Conservation (phyloP, 2,113 vertebrate species). For the Tricholaema leucomelas region DNA sequence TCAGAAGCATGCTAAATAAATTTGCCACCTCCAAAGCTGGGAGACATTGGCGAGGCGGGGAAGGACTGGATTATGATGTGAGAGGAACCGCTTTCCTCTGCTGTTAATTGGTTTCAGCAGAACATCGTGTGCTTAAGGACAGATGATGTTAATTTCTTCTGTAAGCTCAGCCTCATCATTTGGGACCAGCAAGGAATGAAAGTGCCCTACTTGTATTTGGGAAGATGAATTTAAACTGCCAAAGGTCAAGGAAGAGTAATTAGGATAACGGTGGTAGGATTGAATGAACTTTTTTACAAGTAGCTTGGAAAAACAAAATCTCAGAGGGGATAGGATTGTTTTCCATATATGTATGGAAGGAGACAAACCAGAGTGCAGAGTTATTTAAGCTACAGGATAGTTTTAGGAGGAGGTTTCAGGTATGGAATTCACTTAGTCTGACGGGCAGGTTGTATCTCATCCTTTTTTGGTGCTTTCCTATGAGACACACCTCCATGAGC, state of each 20-base stretch:
- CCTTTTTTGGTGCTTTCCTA: not conserved
- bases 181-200: not conserved
- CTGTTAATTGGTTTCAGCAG: conserved; percentile 30
- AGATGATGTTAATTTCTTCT: not conserved
- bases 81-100: not conserved
- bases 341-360: fast-evolving
- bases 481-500: not conserved
- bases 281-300: not conserved
- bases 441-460: not conserved
- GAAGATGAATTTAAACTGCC: conserved; percentile 13
- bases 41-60: not conserved
- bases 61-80: conserved; percentile 1
- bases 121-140: not conserved
- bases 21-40: conserved; percentile 1
- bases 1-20: conserved; percentile 36
- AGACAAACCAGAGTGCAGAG: too few relatives aligned
- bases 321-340: not conserved
- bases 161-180: not conserved
- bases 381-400: not conserved
- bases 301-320: not conserved
- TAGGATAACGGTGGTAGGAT: not conserved
- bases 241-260: not conserved
- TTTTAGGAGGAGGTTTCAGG: not conserved
- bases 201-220: not conserved
- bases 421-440: not conserved